Evolutionary conservation across 2,113 vertebrate species (phyloP).

Genomic region (Lophius piscatorius): DNA sequence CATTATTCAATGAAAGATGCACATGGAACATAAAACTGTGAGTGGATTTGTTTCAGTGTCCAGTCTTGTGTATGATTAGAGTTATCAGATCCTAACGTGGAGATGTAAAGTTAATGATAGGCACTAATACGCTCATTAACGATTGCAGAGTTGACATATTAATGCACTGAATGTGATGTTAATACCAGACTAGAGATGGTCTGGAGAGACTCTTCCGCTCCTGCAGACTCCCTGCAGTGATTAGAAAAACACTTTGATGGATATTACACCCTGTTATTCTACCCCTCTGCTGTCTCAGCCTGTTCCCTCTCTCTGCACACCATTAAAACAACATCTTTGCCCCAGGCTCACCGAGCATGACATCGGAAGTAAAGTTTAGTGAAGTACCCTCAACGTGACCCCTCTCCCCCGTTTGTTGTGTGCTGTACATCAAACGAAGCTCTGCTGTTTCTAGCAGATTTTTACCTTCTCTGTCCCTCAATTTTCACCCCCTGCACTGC

Average conservation of each 20-base stretch:
- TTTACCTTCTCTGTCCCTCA: slow-evolving; percentile 21
- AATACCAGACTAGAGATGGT: slow-evolving; percentile 58
- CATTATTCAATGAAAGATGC: slow-evolving; percentile 1
- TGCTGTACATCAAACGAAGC: slow-evolving; percentile 49
- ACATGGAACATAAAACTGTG: slow-evolving; percentile 11
- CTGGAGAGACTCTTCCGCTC: slow-evolving; percentile 59
- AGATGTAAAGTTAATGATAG: slow-evolving; percentile 35
- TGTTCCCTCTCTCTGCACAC: slow-evolving; percentile 62
- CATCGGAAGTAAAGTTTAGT: slow-evolving; percentile 56
- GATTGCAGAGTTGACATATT: slow-evolving; percentile 52
- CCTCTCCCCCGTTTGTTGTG: slow-evolving; percentile 28
- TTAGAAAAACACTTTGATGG: slow-evolving; percentile 75
- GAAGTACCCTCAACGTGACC: slow-evolving; percentile 42
- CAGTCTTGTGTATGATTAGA: slow-evolving; percentile 3
- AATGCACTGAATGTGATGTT: slow-evolving; percentile 61
- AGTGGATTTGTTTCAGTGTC: slow-evolving; percentile 20
- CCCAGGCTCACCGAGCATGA: slow-evolving; percentile 38
- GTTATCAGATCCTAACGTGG: slow-evolving; percentile 6
- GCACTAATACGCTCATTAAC: slow-evolving; percentile 41
- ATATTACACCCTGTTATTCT: slow-evolving; percentile 76
- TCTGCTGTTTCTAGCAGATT: slow-evolving; percentile 46
- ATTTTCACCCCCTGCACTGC: slow-evolving; percentile 9
- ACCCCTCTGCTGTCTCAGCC: slow-evolving; percentile 61
- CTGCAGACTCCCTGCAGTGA: slow-evolving; percentile 63
- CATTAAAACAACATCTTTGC: slow-evolving; percentile 71